These are phyloP conservation scores for Brienomyrus longianalis DNA, from an alignment of 2,113 vertebrate species.

Conservation along the genomic window DNA sequence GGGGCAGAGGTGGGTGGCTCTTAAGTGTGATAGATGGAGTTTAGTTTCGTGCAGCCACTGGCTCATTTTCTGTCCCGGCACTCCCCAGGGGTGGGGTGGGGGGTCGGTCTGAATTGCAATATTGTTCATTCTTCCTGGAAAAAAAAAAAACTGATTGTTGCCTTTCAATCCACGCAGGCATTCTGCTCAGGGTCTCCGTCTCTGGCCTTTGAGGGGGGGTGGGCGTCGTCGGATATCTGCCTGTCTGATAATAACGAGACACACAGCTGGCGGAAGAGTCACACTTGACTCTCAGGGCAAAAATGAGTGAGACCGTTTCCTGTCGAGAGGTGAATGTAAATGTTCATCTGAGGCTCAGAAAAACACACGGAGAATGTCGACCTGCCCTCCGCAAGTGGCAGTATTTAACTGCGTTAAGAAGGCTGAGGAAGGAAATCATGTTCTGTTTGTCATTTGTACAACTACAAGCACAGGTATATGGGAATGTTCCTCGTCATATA, in stretches of 20 bases:
- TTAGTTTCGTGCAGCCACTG: slow-evolving; percentile 44
- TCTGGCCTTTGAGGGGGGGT: too few relatives aligned
- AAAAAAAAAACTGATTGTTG: slow-evolving; percentile 44
- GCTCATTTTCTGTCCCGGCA: slow-evolving; percentile 36
- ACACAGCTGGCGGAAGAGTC: background rate
- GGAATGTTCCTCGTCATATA: background rate
- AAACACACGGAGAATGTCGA: background rate
- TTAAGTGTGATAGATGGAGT: slow-evolving; percentile 65
- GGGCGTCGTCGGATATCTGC: background rate
- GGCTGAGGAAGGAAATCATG: background rate
- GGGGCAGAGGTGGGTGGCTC: slow-evolving; percentile 48
- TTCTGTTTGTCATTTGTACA: background rate
- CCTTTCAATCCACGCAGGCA: slow-evolving; percentile 38
- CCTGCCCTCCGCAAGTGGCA: background rate
- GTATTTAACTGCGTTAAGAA: background rate
- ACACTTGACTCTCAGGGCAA: background rate
- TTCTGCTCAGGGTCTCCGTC: slow-evolving; percentile 18
- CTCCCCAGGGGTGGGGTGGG: slow-evolving; percentile 38
- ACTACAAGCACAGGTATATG: background rate
- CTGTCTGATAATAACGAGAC: background rate
- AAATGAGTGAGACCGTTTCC: background rate
- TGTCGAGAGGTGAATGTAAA: background rate
- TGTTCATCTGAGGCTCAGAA: background rate
- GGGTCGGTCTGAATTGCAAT: slow-evolving; percentile 39
- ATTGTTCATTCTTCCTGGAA: slow-evolving; percentile 23